phyloP scores from a whole-genome alignment of 2,797 vertebrate species.

The Tragelaphus eurycerus region DNA sequence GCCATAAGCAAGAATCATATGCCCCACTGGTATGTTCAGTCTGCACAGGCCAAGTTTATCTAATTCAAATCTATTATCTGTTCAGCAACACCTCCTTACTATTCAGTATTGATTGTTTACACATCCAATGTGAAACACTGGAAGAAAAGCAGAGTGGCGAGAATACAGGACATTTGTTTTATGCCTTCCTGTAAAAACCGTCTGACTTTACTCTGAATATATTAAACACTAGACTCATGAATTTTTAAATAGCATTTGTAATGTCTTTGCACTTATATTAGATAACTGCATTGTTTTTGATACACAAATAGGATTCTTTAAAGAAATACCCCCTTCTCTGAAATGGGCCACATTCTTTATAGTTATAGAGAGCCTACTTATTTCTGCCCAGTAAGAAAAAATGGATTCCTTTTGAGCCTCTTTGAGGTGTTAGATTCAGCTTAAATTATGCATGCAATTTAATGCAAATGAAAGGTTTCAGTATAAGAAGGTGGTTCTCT shows the following conservation, averaged over 20 bases:
- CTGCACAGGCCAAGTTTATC: constrained; percentile 33
- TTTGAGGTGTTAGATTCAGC: constrained; percentile 34
- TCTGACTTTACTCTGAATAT: constrained; percentile 28
- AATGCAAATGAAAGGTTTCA: constrained; percentile 58
- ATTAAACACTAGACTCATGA: constrained; percentile 34
- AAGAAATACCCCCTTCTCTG: not conserved
- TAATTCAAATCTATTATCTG: constrained; percentile 59
- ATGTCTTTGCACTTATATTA: constrained; percentile 23
- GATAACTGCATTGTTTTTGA: constrained; percentile 15
- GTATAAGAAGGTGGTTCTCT: constrained; percentile 34
- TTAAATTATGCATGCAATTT: constrained; percentile 62
- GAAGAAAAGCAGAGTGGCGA: not conserved
- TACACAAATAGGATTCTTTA: not conserved
- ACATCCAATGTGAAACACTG: constrained; percentile 21
- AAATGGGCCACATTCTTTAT: constrained; percentile 57
- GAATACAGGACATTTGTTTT: constrained; percentile 29
- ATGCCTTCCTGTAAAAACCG: constrained; percentile 47
- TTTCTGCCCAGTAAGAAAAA: constrained; percentile 54
- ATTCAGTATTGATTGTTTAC: constrained; percentile 49
- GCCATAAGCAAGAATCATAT: constrained; percentile 54
- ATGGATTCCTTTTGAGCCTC: constrained; percentile 28
- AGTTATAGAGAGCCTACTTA: constrained; percentile 32
- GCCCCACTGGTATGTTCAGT: not conserved
- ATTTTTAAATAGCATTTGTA: constrained; percentile 56
- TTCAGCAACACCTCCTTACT: constrained; percentile 25